Evolutionary conservation across 2,113 vertebrate genomes (phyloP).

Genomic region (Ophiodon elongatus): DNA sequence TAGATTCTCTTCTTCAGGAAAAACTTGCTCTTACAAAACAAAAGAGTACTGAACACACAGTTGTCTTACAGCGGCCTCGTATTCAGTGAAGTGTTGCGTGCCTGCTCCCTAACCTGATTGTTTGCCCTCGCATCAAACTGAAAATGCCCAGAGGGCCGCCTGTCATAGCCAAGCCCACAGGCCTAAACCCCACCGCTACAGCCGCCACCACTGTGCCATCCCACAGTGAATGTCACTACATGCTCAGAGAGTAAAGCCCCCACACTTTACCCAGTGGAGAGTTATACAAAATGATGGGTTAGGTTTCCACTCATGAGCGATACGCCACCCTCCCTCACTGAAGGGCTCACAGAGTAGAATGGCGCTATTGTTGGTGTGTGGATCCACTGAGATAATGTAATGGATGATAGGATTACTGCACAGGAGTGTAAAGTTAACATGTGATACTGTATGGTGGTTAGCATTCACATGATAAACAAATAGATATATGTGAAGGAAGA

Average conservation of each 20-base stretch:
- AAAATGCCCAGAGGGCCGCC: conserved; percentile 50
- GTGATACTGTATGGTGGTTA: neutral
- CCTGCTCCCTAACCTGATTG: conserved; percentile 70
- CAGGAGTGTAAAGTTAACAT: conserved; percentile 18
- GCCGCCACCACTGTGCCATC: conserved; percentile 26
- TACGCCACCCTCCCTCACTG: conserved; percentile 5
- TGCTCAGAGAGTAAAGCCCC: conserved; percentile 29
- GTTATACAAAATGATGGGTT: conserved; percentile 39
- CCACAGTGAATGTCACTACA: conserved; percentile 25
- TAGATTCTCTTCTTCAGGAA: conserved; percentile 32
- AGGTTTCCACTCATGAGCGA: conserved; percentile 42
- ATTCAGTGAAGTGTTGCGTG: conserved; percentile 58
- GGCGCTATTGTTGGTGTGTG: conserved; percentile 17
- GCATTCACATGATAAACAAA: conserved; percentile 7
- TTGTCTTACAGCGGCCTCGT: conserved; percentile 10
- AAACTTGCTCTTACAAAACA: neutral
- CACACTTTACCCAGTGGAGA: conserved; percentile 20
- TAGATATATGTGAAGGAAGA: neutral
- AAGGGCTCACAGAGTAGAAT: conserved; percentile 20
- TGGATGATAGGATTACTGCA: conserved; percentile 27
- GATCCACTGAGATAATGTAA: conserved; percentile 29
- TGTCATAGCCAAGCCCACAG: conserved; percentile 57
- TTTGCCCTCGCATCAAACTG: conserved; percentile 69
- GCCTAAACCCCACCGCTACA: conserved; percentile 22
- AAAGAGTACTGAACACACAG: conserved; percentile 24